A percentile compares a stretch with the other conserved stretches of the same genome.
Conservation (phyloP, 1,140 invertebrate genomes). For the Magallana angulata region DNA sequence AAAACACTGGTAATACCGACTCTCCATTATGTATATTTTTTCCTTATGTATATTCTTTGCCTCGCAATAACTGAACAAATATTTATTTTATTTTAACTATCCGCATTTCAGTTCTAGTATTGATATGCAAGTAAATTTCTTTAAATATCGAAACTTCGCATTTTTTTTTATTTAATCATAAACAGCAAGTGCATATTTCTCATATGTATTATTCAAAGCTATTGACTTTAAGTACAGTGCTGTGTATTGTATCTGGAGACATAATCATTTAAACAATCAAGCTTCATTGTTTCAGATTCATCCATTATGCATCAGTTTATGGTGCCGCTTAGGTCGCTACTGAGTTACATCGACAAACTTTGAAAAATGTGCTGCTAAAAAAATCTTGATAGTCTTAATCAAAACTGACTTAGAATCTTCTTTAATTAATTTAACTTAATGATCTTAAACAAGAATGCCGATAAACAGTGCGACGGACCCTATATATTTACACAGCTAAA, state of each 20-base stretch:
- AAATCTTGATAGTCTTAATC: slow-evolving; percentile 12
- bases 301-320: slow-evolving; percentile 5
- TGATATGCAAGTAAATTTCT: not conserved
- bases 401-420: slow-evolving; percentile 15
- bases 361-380: slow-evolving; percentile 7
- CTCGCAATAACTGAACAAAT: not conserved
- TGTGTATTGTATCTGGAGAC: not conserved
- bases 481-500: slow-evolving; percentile 38
- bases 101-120: no score
- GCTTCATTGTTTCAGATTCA: not conserved
- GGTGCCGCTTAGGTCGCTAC: not conserved
- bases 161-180: not conserved
- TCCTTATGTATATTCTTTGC: not conserved
- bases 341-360: not conserved
- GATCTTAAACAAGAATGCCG: slow-evolving; percentile 25
- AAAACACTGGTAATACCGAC: no score
- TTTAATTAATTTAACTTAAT: slow-evolving; percentile 34
- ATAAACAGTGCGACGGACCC: slow-evolving; percentile 20
- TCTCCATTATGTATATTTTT: no score
- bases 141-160: not conserved
- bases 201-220: slow-evolving; percentile 18
- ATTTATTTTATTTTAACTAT: not conserved
- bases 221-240: not conserved
- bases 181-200: not conserved
- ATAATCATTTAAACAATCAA: not conserved